phyloP scores from a whole-genome alignment of 2,888 invertebrate species.

The Branchinecta sandiegonensis region DNA sequence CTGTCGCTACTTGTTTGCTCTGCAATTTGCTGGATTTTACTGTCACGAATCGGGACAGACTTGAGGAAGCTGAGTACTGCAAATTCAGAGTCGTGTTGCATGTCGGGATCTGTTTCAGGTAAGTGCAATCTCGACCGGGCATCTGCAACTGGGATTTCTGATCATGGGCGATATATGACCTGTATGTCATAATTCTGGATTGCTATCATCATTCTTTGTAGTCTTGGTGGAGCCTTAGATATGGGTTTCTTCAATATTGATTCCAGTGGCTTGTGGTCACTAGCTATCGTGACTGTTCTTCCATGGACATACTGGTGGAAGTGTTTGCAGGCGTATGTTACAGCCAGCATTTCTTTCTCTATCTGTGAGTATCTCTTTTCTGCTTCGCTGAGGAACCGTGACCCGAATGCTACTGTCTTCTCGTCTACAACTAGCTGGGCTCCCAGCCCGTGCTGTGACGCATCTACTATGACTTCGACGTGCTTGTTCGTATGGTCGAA shows the following conservation, averaged over 20 bases:
- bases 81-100: constrained; percentile 1
- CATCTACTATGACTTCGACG: constrained; percentile 8
- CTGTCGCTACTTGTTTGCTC: constrained; percentile 14
- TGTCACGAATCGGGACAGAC: neutral
- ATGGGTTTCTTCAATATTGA: constrained; percentile 3
- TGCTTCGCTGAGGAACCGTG: neutral
- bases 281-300: neutral
- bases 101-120: constrained; percentile 8
- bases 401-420: constrained; percentile 8
- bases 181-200: constrained; percentile 14
- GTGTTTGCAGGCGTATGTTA: neutral
- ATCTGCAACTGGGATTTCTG: constrained; percentile 1
- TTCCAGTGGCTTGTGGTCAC: neutral
- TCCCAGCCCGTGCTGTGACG: neutral
- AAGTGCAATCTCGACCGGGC: neutral
- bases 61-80: constrained; percentile 7
- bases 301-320: neutral
- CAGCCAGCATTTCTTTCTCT: neutral
- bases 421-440: neutral
- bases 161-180: neutral
- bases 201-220: constrained; percentile 8
- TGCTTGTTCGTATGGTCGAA: constrained; percentile 11
- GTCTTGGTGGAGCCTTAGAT: constrained; percentile 14
- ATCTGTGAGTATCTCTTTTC: neutral
- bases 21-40: neutral